Evolutionary conservation across 2,888 invertebrate species (phyloP).

Genomic region (Petrophora chlorosata): DNA sequence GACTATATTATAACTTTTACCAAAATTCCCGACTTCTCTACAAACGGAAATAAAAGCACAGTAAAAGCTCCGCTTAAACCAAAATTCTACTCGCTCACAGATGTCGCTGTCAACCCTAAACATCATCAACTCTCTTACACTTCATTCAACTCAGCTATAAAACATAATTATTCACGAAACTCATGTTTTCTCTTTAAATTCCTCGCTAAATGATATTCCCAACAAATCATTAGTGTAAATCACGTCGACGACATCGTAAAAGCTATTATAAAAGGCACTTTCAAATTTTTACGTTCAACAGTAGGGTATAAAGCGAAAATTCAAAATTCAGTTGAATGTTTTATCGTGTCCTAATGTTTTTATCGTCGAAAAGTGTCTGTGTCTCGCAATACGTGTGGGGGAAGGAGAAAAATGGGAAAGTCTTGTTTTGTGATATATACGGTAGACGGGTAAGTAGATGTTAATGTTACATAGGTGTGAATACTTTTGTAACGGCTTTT

Average conservation of each 20-base stretch:
- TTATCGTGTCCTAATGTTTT: slow-evolving; percentile 61
- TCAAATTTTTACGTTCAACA: slow-evolving; percentile 58
- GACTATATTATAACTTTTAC: no score
- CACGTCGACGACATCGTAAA: slow-evolving; percentile 60
- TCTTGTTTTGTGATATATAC: slow-evolving; percentile 48
- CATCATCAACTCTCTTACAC: not conserved
- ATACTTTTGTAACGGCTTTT: no score
- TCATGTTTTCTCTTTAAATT: slow-evolving; percentile 37
- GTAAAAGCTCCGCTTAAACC: not conserved
- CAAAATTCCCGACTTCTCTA: no score
- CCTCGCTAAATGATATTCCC: slow-evolving; percentile 23
- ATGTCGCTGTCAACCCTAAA: slow-evolving; percentile 38
- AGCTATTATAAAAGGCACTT: slow-evolving; percentile 55
- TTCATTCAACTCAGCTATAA: not conserved
- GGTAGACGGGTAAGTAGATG: not conserved
- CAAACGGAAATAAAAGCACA: no score
- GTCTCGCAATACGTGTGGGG: slow-evolving; percentile 25
- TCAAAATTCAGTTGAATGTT: slow-evolving; percentile 61
- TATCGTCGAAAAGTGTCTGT: slow-evolving; percentile 45
- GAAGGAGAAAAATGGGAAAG: slow-evolving; percentile 63
- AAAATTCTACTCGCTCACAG: slow-evolving; percentile 40
- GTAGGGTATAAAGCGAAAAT: slow-evolving; percentile 55
- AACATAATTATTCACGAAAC: slow-evolving; percentile 9
- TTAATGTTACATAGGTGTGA: not conserved
- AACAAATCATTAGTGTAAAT: slow-evolving; percentile 63